phyloP scores from a whole-genome alignment of 2,888 invertebrate genomes.

The Drosophila borborema region DNA sequence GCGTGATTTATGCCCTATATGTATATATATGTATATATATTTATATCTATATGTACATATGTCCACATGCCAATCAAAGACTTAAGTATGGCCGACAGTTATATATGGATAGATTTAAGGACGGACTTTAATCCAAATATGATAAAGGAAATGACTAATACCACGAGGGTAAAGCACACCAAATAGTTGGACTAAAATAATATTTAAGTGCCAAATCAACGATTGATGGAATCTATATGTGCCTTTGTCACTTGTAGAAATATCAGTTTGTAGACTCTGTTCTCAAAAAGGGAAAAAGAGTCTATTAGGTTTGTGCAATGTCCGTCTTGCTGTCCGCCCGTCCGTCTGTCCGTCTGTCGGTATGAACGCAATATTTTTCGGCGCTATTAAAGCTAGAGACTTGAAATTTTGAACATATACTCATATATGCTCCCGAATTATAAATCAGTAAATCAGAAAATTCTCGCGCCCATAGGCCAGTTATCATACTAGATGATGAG shows the following conservation, averaged over 20 bases:
- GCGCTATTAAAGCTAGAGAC: no score
- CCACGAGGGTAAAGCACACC: neutral
- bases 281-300: no score
- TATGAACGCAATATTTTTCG: no score
- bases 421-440: no score
- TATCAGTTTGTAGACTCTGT: neutral
- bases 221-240: neutral
- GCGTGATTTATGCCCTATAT: conserved; percentile 62
- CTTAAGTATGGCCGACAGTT: conserved; percentile 21
- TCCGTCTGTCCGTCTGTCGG: no score
- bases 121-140: conserved; percentile 20
- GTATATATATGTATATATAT: no score
- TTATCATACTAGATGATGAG: no score
- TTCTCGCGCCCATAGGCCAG: no score
- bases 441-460: no score
- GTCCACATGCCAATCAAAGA: conserved; percentile 43
- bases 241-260: neutral
- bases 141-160: conserved; percentile 23
- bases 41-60: neutral
- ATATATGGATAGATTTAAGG: conserved; percentile 33
- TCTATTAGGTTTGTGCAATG: no score
- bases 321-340: no score
- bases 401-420: no score
- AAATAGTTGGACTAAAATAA: neutral
- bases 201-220: neutral